phyloP scores from a whole-genome alignment of 2,888 invertebrate species.

The Leptopterna dolabrata region DNA sequence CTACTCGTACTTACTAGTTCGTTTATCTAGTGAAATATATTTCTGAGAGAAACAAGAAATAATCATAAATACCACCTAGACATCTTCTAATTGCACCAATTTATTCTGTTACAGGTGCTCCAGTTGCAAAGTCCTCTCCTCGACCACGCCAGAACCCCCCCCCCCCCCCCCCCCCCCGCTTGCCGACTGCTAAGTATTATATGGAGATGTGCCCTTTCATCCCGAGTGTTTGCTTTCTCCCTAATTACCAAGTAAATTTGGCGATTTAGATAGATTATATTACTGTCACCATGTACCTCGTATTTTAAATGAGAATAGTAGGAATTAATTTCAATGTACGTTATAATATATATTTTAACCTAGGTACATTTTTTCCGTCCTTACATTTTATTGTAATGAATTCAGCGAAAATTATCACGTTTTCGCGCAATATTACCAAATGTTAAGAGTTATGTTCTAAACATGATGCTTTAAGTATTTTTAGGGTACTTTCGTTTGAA shows the following conservation, averaged over 20 bases:
- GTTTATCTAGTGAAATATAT: no score
- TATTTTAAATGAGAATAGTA: slow-evolving; percentile 13
- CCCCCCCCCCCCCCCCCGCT: slow-evolving; percentile 9
- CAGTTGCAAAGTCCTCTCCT: slow-evolving; percentile 36
- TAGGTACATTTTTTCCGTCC: slow-evolving; percentile 51
- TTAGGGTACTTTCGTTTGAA: neutral
- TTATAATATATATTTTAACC: slow-evolving; percentile 13
- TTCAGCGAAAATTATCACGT: neutral
- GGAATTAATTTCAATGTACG: neutral
- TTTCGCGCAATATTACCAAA: slow-evolving; percentile 36
- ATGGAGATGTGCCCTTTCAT: slow-evolving; percentile 20
- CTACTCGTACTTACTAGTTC: no score
- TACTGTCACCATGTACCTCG: slow-evolving; percentile 47
- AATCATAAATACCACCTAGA: no score
- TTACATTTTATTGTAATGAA: neutral
- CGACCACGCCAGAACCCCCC: slow-evolving; percentile 4
- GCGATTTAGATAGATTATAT: neutral
- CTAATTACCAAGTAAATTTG: slow-evolving; percentile 37
- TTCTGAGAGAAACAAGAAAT: no score
- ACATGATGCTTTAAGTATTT: slow-evolving; percentile 40
- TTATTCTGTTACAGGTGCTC: slow-evolving; percentile 25
- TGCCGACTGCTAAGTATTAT: slow-evolving; percentile 44
- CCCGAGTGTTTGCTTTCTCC: slow-evolving; percentile 51
- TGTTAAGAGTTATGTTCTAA: slow-evolving; percentile 30
- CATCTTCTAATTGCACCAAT: no score